These are phyloP conservation scores for Gambusia yucatana DNA, from an alignment of 2,797 vertebrate species.

Conservation along the genomic window DNA sequence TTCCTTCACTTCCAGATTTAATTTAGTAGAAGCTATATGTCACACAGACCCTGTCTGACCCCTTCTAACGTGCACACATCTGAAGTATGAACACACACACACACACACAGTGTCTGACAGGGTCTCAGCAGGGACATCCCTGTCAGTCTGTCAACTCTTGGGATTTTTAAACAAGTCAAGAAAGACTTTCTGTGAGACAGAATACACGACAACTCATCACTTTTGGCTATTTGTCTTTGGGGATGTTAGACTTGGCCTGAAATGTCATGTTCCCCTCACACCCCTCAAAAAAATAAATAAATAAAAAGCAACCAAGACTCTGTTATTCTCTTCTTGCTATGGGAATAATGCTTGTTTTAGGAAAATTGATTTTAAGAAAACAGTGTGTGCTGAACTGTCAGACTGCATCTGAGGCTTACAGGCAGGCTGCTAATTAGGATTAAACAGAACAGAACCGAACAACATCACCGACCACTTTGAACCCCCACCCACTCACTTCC, in stretches of 20 bases:
- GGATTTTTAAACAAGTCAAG: constrained; percentile 64
- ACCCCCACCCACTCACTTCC: constrained; percentile 10
- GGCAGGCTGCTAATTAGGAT: constrained; percentile 66
- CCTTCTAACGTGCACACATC: not conserved
- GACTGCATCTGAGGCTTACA: constrained; percentile 56
- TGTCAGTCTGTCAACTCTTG: constrained; percentile 66
- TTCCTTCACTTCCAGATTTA: not conserved
- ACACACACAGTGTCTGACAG: constrained; percentile 38
- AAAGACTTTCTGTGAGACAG: constrained; percentile 53
- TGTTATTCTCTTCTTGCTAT: constrained; percentile 26
- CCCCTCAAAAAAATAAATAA: not conserved
- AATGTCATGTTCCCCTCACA: constrained; percentile 47
- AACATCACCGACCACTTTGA: constrained; percentile 60
- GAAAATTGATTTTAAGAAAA: constrained; percentile 52
- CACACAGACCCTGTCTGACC: not conserved
- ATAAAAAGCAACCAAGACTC: constrained; percentile 20
- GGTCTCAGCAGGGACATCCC: constrained; percentile 52
- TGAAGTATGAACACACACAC: not conserved
- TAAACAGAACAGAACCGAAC: constrained; percentile 64
- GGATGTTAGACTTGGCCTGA: constrained; percentile 47
- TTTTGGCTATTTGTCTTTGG: constrained; percentile 60
- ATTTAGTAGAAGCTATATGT: not conserved
- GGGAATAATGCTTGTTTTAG: constrained; percentile 50
- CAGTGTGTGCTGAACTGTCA: constrained; percentile 30
- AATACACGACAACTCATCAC: constrained; percentile 73